These are phyloP conservation scores for Pitta sordida DNA, from an alignment of 2,113 vertebrate species.

Conservation along the genomic window DNA sequence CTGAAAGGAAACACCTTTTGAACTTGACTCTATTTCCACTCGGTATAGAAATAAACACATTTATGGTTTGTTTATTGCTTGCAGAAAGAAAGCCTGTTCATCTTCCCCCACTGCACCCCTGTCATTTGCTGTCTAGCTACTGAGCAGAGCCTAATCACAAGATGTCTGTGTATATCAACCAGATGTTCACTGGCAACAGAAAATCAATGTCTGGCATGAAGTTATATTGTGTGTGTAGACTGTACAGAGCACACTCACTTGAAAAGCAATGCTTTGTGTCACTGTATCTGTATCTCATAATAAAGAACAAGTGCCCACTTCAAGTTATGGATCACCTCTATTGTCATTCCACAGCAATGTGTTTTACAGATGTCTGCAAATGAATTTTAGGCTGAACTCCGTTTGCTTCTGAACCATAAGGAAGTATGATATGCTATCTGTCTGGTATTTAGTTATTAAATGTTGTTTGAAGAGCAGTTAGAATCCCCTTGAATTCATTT, in stretches of 20 bases:
- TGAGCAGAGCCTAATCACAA: background rate
- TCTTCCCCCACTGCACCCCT: background rate
- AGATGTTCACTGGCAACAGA: slow-evolving; percentile 12
- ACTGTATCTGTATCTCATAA: slow-evolving; percentile 28
- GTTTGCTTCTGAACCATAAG: slow-evolving; percentile 33
- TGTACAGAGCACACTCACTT: background rate
- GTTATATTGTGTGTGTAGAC: background rate
- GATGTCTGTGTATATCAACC: slow-evolving; percentile 4
- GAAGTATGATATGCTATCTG: slow-evolving; percentile 25
- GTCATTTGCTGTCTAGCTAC: background rate
- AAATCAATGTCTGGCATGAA: background rate
- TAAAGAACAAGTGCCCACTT: slow-evolving; percentile 15
- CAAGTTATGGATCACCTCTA: slow-evolving; percentile 45
- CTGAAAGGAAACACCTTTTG: background rate
- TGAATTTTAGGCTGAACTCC: background rate
- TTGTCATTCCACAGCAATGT: slow-evolving; percentile 63
- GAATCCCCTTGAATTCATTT: background rate
- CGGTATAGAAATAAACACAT: slow-evolving; percentile 22
- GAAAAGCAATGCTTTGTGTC: slow-evolving; percentile 11
- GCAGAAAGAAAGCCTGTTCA: background rate
- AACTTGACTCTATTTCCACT: slow-evolving; percentile 1
- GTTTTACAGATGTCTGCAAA: slow-evolving; percentile 69
- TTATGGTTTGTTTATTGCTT: slow-evolving; percentile 20
- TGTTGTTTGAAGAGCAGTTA: slow-evolving; percentile 19
- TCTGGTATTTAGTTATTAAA: slow-evolving; percentile 57